Evolutionary conservation across 2,797 vertebrate genomes (phyloP), one percentile per base, ranked within the genome.

Genomic region (Rhynchotus rufescens): DNA sequence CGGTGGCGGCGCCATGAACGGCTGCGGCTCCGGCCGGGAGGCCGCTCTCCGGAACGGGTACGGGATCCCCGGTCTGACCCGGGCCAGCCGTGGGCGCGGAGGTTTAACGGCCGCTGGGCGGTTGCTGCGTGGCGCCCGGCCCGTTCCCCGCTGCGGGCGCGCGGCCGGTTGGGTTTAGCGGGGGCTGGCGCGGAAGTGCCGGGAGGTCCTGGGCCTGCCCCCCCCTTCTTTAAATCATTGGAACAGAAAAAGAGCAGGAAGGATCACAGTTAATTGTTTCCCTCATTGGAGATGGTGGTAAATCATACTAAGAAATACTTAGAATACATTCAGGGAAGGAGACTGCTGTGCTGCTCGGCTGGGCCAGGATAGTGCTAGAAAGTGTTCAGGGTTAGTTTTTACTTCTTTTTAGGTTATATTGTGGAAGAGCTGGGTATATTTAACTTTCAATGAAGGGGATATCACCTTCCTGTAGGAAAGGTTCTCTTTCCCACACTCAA

Each of bases 341-440:
- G 59, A 30, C 12, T 38, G 10, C 6, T 8, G 8, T 26, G 4
- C 15, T 69, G 45, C 60, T 60, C 51, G 44, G 0, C 0, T 42
- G 34, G 40, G n/a, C 23, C 49, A 80, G 83, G 5, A 4, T 88
- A 32, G 67, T 89, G 52, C 42, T 20, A 12, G 20, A 4, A 9
- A 5, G 21, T n/a, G 44, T 80, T 71, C 64, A 5, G 87, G 17
- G 32, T 45, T 47, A 40, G 45, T 25, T 38, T n/a, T 49, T 40
- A 13, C 40, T 89, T 78, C 44, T 89, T 78, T 56, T 56, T 66
- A 73, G 25, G 45, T 85, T 87, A 42, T 69, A 6, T 84, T 15
- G 19, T 52, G 51, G 51, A 52, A 62, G 34, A 45, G 2, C 42
- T 76, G 42, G 60, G 25, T 82, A 4, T 42, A 57, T 23, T 54